Base-by-base conservation (phyloP, 2,797 vertebrate species). In the Naso thynnoides region DNA sequence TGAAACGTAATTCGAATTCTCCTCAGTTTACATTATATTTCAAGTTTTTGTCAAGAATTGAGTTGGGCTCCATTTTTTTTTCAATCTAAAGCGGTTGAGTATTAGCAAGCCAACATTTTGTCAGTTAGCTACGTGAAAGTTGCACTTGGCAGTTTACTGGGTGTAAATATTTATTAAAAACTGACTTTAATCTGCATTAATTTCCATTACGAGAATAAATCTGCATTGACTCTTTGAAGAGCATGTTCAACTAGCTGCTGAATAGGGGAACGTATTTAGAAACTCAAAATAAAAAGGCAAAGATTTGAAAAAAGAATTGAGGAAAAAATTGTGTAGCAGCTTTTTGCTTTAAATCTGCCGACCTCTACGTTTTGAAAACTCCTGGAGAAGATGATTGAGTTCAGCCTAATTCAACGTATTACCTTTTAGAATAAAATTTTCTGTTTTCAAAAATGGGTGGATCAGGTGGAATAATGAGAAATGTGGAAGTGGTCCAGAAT, bases 351-450 rank as follows among this genome's bases (percentile, higher is more conserved):
- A 13, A 33, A 33, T 33, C 33, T 4, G 8, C 16, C 3, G 9
- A 14, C 15, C 13, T 23, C 1, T 3, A 27, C 6, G 9, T 55
- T n/a, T n/a, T 55, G 8, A 36, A 45, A 45, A 44, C 15, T n/a
- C 8, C 48, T 29, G 14, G 0, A 49, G 19, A 13, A 1, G 23
- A 36, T 31, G 24, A 26, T 45, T 19, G 7, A 24, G 19, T 31
- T 19, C 27, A 54, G 48, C 44, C 2, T 41, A 8, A 63, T 29
- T n/a, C 1, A 41, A 39, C 54, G 23, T 29, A 33, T 76, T 70
- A 78, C 64, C 71, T 78, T 78, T 72, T 33, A 50, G n/a, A 10
- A 29, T 11, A 41, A 62, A 41, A 62, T 10, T 19, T 49, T 21
- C 47, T 9, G 27, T 24, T 6, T 38, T 24, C 7, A 19, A 55